Evolutionary conservation across 2,113 vertebrate genomes (phyloP).

Genomic region (Mixornis gularis): DNA sequence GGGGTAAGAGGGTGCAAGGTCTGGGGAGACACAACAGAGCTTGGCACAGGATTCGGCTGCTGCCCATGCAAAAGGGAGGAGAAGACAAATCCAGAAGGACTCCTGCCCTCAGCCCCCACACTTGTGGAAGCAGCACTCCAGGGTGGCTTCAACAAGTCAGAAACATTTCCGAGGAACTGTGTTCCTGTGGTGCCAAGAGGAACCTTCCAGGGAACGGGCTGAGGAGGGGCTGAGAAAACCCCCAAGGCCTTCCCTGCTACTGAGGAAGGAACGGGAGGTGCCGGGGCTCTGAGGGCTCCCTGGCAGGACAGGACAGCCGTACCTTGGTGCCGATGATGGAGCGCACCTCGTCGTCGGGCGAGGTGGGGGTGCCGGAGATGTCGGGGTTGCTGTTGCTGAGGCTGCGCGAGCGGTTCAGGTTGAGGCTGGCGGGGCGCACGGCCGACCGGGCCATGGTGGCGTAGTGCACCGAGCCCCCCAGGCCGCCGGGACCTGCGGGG

Average conservation of each 20-base stretch:
- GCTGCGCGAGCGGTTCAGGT: slow-evolving; percentile 93
- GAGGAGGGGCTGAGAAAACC: neutral
- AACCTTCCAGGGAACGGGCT: neutral
- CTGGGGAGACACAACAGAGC: neutral
- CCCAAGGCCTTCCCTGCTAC: neutral
- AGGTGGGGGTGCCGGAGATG: slow-evolving; percentile 94
- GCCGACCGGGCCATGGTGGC: slow-evolving; percentile 96
- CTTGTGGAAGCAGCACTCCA: neutral
- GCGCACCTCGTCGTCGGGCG: slow-evolving; percentile 94
- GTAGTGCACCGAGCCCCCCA: slow-evolving; percentile 94
- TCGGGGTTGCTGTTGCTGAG: slow-evolving; percentile 99
- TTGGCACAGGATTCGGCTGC: neutral
- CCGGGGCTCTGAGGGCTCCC: neutral
- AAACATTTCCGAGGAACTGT: neutral
- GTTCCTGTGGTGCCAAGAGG: neutral
- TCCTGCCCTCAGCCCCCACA: neutral
- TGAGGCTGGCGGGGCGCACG: slow-evolving; percentile 92
- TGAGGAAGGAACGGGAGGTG: neutral
- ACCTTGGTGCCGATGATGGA: slow-evolving; percentile 97
- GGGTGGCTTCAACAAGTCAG: neutral
- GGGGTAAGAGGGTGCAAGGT: neutral
- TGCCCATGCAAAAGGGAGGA: neutral
- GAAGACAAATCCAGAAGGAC: neutral
- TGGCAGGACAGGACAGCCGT: neutral
- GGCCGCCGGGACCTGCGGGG: slow-evolving; percentile 83